phyloP scores from a whole-genome alignment of 2,113 vertebrate species.

The Rhinichthys klamathensis region DNA sequence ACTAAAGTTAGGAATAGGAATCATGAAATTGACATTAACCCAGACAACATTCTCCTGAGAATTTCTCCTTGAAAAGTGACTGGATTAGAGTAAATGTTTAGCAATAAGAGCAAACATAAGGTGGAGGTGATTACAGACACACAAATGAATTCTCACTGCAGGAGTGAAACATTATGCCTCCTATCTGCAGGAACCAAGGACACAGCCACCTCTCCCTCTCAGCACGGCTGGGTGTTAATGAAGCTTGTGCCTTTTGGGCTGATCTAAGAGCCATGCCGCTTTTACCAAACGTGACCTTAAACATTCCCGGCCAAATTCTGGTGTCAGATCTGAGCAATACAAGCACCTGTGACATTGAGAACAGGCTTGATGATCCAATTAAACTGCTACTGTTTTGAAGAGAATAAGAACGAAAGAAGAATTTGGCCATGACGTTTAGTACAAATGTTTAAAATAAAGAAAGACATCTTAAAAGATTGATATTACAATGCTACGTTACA shows the following conservation, averaged over 20 bases:
- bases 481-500: not conserved
- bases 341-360: not conserved
- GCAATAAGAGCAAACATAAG: conserved; percentile 41
- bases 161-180: conserved; percentile 43
- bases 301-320: not conserved
- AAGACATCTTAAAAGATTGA: not conserved
- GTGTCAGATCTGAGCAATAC: not conserved
- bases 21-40: conserved; percentile 34
- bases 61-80: conserved; percentile 20
- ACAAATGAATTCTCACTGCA: conserved; percentile 53
- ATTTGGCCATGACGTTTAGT: not conserved
- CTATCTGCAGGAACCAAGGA: conserved; percentile 55
- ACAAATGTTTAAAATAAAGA: not conserved
- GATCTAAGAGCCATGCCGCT: conserved; percentile 28
- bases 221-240: conserved; percentile 53
- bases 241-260: conserved; percentile 40
- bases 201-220: conserved; percentile 51
- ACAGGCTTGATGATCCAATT: not conserved
- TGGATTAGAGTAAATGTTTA: conserved; percentile 9
- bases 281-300: conserved; percentile 27
- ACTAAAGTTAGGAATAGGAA: not conserved
- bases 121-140: conserved; percentile 55
- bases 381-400: not conserved
- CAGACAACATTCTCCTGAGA: conserved; percentile 26
- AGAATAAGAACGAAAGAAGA: not conserved